Conservation (phyloP, 2,888 invertebrate genomes). For the Melipona beecheii region DNA sequence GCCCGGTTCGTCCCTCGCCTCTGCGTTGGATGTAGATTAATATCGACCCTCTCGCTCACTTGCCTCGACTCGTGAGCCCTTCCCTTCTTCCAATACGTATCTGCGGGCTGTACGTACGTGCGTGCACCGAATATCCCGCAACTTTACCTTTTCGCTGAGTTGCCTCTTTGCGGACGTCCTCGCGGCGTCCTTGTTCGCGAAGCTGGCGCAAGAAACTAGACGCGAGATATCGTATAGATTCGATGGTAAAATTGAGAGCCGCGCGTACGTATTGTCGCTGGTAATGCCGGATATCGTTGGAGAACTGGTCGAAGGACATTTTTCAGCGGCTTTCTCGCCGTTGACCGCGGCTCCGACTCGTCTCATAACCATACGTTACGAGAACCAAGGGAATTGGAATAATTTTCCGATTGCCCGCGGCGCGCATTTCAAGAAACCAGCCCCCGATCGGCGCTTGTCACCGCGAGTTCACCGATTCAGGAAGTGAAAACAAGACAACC, state of each 20-base stretch:
- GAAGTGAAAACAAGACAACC: slow-evolving; percentile 3
- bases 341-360: neutral
- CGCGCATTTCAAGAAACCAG: neutral
- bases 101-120: slow-evolving; percentile 48
- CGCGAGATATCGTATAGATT: neutral
- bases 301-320: slow-evolving; percentile 3
- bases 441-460: neutral
- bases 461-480: slow-evolving; percentile 2
- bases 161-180: slow-evolving; percentile 18
- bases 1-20: slow-evolving; percentile 75
- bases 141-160: slow-evolving; percentile 39
- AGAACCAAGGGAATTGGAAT: slow-evolving; percentile 26
- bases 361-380: neutral
- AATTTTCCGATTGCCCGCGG: slow-evolving; percentile 29
- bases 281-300: neutral
- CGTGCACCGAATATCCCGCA: slow-evolving; percentile 53
- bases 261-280: neutral
- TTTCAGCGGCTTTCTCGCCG: neutral
- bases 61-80: slow-evolving; percentile 60
- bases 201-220: neutral
- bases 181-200: neutral
- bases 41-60: slow-evolving; percentile 76
- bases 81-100: slow-evolving; percentile 62
- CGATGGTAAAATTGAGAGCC: neutral
- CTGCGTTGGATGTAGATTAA: slow-evolving; percentile 78